These are phyloP conservation scores for Xylocampa areola DNA, from an alignment of 2,888 invertebrate species.

Conservation along the genomic window DNA sequence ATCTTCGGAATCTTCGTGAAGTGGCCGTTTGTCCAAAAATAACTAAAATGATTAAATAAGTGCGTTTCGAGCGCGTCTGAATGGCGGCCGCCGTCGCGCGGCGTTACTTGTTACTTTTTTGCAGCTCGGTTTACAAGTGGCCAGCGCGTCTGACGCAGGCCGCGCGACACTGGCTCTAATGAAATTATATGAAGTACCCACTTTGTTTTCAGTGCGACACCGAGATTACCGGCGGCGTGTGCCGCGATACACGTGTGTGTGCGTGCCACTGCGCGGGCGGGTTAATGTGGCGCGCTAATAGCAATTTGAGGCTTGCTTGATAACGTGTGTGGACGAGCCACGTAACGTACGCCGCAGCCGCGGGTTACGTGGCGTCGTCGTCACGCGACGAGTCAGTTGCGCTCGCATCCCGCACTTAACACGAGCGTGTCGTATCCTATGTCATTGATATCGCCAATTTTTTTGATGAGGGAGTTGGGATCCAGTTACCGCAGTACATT, in stretches of 20 bases:
- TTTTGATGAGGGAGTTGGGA: background rate
- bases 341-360: slow-evolving; percentile 4
- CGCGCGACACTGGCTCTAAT: slow-evolving; percentile 11
- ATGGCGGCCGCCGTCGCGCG: slow-evolving; percentile 31
- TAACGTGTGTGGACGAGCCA: slow-evolving; percentile 4
- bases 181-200: slow-evolving; percentile 34
- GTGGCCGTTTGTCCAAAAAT: slow-evolving; percentile 20
- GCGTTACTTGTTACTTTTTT: too few species aligned
- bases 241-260: background rate
- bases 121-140: slow-evolving; percentile 8
- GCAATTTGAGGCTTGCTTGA: slow-evolving; percentile 13
- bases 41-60: slow-evolving; percentile 42
- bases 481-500: slow-evolving; percentile 4
- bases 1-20: too few species aligned
- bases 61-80: slow-evolving; percentile 37
- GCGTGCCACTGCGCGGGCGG: background rate
- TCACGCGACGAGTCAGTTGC: background rate
- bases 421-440: background rate
- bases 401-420: background rate
- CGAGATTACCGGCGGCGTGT: slow-evolving; percentile 27
- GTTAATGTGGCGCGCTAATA: slow-evolving; percentile 24
- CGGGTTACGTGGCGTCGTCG: background rate
- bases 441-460: slow-evolving; percentile 17
- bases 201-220: slow-evolving; percentile 22
- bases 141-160: background rate